Base-by-base conservation (phyloP, 35 echinoderm and acorn worm genomes). In the Patiria miniata region DNA sequence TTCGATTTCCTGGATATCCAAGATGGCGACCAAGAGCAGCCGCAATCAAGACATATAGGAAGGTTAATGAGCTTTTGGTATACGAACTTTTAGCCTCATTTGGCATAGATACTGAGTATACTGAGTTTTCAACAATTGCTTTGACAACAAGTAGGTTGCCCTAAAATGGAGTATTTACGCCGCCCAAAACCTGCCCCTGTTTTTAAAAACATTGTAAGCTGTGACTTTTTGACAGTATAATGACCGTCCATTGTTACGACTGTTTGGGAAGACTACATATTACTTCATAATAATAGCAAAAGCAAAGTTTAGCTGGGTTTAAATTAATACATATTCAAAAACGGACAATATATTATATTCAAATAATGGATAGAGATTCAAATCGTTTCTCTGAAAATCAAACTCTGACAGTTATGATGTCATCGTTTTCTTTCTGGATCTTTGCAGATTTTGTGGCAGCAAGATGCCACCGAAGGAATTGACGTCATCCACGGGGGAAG, bases 1-100 rank as follows among this genome's bases (percentile, higher is more conserved):
- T 93, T 89, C 29, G 91, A 93, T 50, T 93, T 78, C 82, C 53
- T 93, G 19, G 91, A 85, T 37, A 88, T 93, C 29, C 30, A 21
- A 26, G 91, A 93, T 47, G 91, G 91, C 36, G 39, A 82, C 18
- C 53, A 85, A 22, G 29, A 59, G 10, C 52, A 77, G 15, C 54
- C 42, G 33, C 37, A 40, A n/a, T 39, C 80, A 2, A 89, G 58
- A 39, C 87, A 89, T 89, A 84, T 93, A 80, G 91, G 91, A 85
- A 85, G 91, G 86, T 93, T 89, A 40, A 80, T 52, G 2, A 61
- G n/a, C 36, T n/a, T n/a, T n/a, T n/a, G n/a, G n/a, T n/a, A n/a
- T n/a, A n/a, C n/a, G n/a, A n/a, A n/a, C n/a, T n/a, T n/a, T n/a
- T n/a, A n/a, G n/a, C n/a, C n/a, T n/a, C n/a, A n/a, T n/a, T n/a